Percentiles rank a stretch among this genome's conserved stretches.
Evolutionary conservation across 2,888 invertebrate genomes (phyloP).

Genomic region (Acronicta psi): DNA sequence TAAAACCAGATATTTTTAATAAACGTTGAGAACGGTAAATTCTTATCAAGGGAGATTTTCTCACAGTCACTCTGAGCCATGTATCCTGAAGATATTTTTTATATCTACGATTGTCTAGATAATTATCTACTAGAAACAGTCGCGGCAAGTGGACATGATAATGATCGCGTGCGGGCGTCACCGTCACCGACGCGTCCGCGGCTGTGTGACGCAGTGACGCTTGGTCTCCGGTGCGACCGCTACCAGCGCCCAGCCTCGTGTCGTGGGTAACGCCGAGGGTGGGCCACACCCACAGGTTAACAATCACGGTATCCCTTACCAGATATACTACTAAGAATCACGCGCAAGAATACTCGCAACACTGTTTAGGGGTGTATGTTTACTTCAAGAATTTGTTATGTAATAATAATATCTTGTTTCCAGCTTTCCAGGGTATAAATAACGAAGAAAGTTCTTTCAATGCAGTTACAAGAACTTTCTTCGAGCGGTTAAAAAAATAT

Average conservation of each 20-base stretch:
- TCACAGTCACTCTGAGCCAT: conserved; percentile 19
- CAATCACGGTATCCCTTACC: no score
- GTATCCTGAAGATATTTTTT: conserved; percentile 20
- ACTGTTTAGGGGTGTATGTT: no score
- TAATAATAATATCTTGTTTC: not conserved
- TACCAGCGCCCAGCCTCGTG: no score
- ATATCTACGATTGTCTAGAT: conserved; percentile 21
- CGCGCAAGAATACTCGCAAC: no score
- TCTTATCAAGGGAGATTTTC: conserved; percentile 10
- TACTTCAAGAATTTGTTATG: no score
- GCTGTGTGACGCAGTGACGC: not conserved
- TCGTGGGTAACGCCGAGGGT: no score
- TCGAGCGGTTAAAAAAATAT: not conserved
- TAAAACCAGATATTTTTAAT: no score
- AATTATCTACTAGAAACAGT: conserved; percentile 30
- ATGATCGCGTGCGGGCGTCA: conserved; percentile 35
- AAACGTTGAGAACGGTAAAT: conserved; percentile 2
- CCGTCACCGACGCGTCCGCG: not conserved
- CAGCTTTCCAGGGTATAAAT: not conserved
- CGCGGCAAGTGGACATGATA: conserved; percentile 15
- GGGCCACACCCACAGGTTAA: not conserved
- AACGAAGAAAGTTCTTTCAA: not conserved
- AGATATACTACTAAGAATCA: no score
- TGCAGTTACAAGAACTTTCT: no score
- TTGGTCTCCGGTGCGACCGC: no score